phyloP scores from a whole-genome alignment of 2,797 vertebrate genomes.

The Thalassophryne amazonica region DNA sequence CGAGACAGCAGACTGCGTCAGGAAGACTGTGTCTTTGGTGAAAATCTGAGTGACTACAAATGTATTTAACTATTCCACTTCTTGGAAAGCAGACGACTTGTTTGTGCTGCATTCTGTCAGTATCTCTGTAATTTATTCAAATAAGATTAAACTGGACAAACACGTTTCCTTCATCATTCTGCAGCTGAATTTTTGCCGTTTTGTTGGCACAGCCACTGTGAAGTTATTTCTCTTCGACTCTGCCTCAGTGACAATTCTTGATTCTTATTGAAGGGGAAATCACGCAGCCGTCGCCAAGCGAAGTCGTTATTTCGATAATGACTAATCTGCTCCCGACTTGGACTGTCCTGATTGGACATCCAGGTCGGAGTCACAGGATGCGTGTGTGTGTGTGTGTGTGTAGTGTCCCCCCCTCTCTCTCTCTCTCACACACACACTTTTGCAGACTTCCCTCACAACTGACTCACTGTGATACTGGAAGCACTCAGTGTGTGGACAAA shows the following conservation, averaged over 20 bases:
- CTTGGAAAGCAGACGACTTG: conserved; percentile 30
- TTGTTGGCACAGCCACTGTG: conserved; percentile 16
- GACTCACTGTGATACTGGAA: too few species aligned
- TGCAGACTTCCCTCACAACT: too few species aligned
- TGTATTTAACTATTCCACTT: conserved; percentile 22
- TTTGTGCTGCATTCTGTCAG: conserved; percentile 23
- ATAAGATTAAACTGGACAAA: conserved; percentile 19
- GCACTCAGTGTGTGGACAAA: too few species aligned
- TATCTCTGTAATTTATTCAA: conserved; percentile 27
- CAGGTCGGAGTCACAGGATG: conserved; percentile 62
- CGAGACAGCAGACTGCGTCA: too few species aligned
- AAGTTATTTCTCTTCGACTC: conserved; percentile 56
- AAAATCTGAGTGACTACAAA: too few species aligned
- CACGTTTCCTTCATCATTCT: conserved; percentile 15
- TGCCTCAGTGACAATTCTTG: conserved; percentile 48
- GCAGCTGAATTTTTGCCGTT: conserved; percentile 8
- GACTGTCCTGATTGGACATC: conserved; percentile 56
- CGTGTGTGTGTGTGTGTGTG: too few species aligned
- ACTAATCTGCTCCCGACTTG: conserved; percentile 61
- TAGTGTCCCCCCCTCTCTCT: too few species aligned
- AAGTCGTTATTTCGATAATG: conserved; percentile 69
- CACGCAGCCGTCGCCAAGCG: conserved; percentile 40
- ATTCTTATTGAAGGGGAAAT: conserved; percentile 73
- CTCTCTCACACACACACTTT: too few species aligned
- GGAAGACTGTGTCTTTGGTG: too few species aligned